Evolutionary conservation across 2,888 invertebrate genomes (phyloP).

Genomic region (Andrena bucephala): DNA sequence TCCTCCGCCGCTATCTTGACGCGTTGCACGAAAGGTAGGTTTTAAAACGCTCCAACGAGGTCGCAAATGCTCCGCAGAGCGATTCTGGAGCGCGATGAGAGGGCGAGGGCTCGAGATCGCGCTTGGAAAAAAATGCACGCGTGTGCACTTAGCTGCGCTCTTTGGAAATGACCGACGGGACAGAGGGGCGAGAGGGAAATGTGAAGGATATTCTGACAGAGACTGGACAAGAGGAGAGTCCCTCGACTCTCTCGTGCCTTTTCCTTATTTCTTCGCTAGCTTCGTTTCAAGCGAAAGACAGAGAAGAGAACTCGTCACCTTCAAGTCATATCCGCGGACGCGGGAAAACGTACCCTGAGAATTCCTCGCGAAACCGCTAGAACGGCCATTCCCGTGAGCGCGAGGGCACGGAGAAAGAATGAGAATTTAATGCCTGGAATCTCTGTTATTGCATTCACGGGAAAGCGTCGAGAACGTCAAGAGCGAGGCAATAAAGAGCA

Average conservation of each 20-base stretch:
- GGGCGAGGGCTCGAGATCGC: conserved; percentile 44
- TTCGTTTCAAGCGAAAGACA: background rate
- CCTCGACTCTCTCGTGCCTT: background rate
- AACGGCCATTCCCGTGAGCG: background rate
- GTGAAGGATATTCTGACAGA: conserved; percentile 1
- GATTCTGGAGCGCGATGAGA: conserved; percentile 50
- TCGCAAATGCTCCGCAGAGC: conserved; percentile 54
- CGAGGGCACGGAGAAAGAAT: background rate
- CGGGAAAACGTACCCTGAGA: background rate
- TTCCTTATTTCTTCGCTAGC: background rate
- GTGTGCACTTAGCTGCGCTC: conserved; percentile 32
- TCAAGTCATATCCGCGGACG: conserved; percentile 3
- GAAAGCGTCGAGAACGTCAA: conserved; percentile 52
- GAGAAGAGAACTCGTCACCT: background rate
- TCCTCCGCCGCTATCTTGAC: conserved; percentile 33
- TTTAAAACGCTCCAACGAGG: conserved; percentile 61
- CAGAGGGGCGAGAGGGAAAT: conserved; percentile 5
- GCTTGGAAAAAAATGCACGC: conserved; percentile 26
- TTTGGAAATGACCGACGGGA: conserved; percentile 30
- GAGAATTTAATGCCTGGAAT: conserved; percentile 17
- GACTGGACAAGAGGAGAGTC: background rate
- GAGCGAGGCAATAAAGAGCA: conserved; percentile 55
- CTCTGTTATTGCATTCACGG: conserved; percentile 23
- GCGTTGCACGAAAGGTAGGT: conserved; percentile 61
- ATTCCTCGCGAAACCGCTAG: background rate